Base-by-base conservation (phyloP, 1,140 invertebrate genomes). In the Tachypleus tridentatus region DNA sequence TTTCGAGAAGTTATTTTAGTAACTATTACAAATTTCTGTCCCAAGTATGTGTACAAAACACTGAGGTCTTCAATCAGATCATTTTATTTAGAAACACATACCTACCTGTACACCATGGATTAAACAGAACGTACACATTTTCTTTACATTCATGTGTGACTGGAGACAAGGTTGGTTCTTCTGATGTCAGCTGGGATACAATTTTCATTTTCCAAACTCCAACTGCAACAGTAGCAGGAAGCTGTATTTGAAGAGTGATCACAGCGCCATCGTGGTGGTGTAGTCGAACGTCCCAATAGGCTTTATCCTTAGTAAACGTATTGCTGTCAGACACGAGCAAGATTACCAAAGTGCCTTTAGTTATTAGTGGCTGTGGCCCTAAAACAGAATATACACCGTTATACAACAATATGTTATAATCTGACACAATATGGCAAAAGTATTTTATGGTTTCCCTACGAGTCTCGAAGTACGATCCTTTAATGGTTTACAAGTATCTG, bases 161-260 rank as follows among this genome's bases (percentile, higher is more conserved):
- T 8, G 64, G 66, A 4, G 53, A 10, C 29, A 29, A 2, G 29
- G 0, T 29, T 29, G 29, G 29, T 29, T 29, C 29, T 29, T 2
- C 2, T 29, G 29, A 29, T 1, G 2, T 29, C 29, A 87, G 78
- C 75, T 87, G 89, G 0, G 89, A 89, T 69, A 93, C 89, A 4
- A 94, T 83, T 51, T 92, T 89, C 65, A 96, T 77, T 58, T 81
- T 83, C 91, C 91, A 96, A 70, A 88, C 85, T 6, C 88, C 91
- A 4, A 96, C 86, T 6, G 89, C 83, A 67, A 87, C 86, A 53
- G 86, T 80, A 0, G 84, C 77, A 0, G 87, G 81, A 3, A 88
- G 80, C 7, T 82, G 85, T 4, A 94, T 82, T 75, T 88, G 77
- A 7, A 85, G 50, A 4, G 63, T 64, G 51, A 67, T 57, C 4